Percentiles rank a stretch among this genome's conserved stretches.
phyloP scores from a whole-genome alignment of 2,888 invertebrate genomes.

The Hypercompe scribonia region DNA sequence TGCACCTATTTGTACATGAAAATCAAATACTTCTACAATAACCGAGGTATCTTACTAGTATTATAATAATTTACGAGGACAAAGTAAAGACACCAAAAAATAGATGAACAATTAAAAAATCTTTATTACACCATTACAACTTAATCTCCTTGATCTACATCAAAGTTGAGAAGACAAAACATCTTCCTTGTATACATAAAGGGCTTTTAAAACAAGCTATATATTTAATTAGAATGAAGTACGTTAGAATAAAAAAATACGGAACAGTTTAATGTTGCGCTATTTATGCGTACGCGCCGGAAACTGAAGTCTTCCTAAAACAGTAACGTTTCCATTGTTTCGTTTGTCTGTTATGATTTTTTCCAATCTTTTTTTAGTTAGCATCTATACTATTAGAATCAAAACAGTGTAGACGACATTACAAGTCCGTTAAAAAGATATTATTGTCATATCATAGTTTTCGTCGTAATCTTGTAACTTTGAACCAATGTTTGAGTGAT shows the following conservation, averaged over 20 bases:
- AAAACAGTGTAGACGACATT: not conserved
- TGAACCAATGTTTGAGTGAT: not conserved
- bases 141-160: conserved; percentile 23
- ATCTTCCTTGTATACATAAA: conserved; percentile 50
- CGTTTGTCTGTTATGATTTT: conserved; percentile 13
- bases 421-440: not conserved
- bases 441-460: not conserved
- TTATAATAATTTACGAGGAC: not conserved
- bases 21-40: no score
- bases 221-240: conserved; percentile 42
- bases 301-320: conserved; percentile 58
- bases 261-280: conserved; percentile 49
- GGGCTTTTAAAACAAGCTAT: conserved; percentile 42
- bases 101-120: conserved; percentile 1
- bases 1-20: no score
- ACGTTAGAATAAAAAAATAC: conserved; percentile 41
- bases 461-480: not conserved
- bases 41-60: not conserved
- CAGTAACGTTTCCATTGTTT: conserved; percentile 39
- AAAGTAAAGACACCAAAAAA: not conserved
- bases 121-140: conserved; percentile 3
- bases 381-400: not conserved
- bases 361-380: conserved; percentile 17
- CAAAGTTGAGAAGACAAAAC: conserved; percentile 23
- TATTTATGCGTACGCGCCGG: conserved; percentile 38